A percentile compares a stretch with the other conserved stretches of the same genome.
Evolutionary conservation across 2,888 invertebrate genomes (phyloP).

Genomic region (Drosophila neotestacea): DNA sequence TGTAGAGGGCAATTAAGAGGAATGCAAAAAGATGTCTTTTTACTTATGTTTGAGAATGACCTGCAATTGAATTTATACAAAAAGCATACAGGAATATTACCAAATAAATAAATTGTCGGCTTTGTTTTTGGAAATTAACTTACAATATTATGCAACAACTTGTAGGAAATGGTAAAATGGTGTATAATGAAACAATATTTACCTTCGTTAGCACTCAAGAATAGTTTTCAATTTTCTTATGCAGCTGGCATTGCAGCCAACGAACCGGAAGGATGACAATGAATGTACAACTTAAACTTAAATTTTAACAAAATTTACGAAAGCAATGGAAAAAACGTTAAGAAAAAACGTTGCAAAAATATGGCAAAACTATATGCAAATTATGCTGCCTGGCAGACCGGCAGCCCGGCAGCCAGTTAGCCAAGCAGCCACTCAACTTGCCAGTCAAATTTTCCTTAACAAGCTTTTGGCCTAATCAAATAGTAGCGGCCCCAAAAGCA

Average conservation of each 20-base stretch:
- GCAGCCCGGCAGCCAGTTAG: conserved; percentile 44
- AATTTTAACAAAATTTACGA: conserved; percentile 73
- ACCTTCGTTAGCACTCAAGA: conserved; percentile 75
- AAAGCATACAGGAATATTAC: conserved; percentile 7
- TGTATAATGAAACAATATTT: conserved; percentile 74
- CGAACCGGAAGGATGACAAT: conserved; percentile 58
- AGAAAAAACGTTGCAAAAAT: conserved; percentile 58
- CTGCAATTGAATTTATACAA: conserved; percentile 47
- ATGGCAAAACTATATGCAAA: conserved; percentile 77
- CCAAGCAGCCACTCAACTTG: conserved; percentile 69
- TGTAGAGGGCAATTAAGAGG: conserved; percentile 56
- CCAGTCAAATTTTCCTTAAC: conserved; percentile 76
- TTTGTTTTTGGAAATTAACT: conserved; percentile 36
- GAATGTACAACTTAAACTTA: conserved; percentile 74
- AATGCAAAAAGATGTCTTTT: conserved; percentile 27
- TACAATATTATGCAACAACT: conserved; percentile 57
- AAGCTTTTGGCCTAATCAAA: conserved; percentile 80
- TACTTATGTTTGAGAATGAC: conserved; percentile 30
- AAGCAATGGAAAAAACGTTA: conserved; percentile 27
- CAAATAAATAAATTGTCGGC: conserved; percentile 21
- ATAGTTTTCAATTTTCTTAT: conserved; percentile 71
- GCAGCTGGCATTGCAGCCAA: conserved; percentile 59
- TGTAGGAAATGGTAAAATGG: conserved; percentile 38
- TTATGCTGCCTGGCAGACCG: conserved; percentile 50
- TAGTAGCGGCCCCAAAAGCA: conserved; percentile 49